Conservation (phyloP, 2,888 invertebrate genomes). For the Ennomos fuscantarius region DNA sequence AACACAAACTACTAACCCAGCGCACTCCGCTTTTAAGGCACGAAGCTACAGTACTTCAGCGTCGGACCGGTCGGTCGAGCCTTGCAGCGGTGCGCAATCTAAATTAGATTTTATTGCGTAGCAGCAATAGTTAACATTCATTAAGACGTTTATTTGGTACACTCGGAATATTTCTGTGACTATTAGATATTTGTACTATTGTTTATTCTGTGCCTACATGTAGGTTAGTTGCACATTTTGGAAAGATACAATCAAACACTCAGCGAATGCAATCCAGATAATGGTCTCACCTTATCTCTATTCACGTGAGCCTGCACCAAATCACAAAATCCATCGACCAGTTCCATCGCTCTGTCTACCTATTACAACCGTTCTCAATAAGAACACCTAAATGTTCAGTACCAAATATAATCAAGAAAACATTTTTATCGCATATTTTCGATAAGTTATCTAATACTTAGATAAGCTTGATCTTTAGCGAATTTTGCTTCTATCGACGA, state of each 20-base stretch:
- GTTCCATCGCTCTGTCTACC: constrained; percentile 50
- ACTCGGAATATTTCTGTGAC: no score
- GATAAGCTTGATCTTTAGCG: constrained; percentile 24
- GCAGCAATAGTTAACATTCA: no score
- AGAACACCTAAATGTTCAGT: constrained; percentile 3
- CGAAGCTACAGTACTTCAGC: no score
- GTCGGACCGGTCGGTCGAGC: no score
- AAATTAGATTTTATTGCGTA: no score
- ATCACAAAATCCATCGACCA: constrained; percentile 83
- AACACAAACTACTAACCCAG: no score
- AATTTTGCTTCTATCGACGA: constrained; percentile 13
- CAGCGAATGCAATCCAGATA: constrained; percentile 10
- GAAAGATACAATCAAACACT: constrained; percentile 3
- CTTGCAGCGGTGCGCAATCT: no score
- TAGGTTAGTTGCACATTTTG: background rate
- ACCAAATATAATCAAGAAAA: constrained; percentile 1
- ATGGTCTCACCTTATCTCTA: constrained; percentile 88
- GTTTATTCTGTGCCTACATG: no score
- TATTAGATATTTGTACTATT: no score
- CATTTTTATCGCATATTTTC: constrained; percentile 25
- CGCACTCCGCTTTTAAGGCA: no score
- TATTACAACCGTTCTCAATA: constrained; percentile 5
- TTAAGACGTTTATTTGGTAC: no score
- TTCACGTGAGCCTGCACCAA: constrained; percentile 91
- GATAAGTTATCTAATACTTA: constrained; percentile 33